phyloP scores from a whole-genome alignment of 1,140 invertebrate genomes.

The Diorhabda carinulata region DNA sequence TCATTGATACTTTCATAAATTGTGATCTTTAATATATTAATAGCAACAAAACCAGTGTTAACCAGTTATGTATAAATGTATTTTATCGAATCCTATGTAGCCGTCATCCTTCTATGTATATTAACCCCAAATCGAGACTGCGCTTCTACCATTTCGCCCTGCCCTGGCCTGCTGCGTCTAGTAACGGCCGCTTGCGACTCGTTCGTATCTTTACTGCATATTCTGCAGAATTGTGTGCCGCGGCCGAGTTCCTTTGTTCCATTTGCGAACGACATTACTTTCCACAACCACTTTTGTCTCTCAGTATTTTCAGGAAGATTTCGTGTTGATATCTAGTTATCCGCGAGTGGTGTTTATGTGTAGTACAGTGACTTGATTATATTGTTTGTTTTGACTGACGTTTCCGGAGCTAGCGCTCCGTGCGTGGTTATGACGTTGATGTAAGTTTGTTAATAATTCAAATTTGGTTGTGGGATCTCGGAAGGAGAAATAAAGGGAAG shows the following conservation, averaged over 20 bases:
- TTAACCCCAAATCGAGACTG: slow-evolving; percentile 5
- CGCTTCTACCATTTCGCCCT: slow-evolving; percentile 11
- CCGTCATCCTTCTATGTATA: no score
- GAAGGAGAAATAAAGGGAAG: neutral
- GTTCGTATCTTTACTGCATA: slow-evolving; percentile 13
- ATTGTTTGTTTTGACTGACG: slow-evolving; percentile 2
- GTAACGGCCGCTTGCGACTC: slow-evolving; percentile 6
- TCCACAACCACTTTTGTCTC: neutral
- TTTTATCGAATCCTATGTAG: no score
- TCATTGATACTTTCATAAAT: no score
- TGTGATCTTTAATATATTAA: no score
- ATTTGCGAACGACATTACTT: neutral
- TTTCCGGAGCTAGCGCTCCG: neutral
- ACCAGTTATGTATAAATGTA: no score
- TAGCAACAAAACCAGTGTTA: no score
- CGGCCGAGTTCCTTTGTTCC: slow-evolving; percentile 5
- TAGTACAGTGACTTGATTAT: neutral
- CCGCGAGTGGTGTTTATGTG: neutral
- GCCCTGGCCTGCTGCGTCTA: slow-evolving; percentile 15
- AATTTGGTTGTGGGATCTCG: neutral
- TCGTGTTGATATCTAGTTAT: neutral
- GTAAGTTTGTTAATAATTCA: slow-evolving; percentile 1
- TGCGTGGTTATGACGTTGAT: neutral
- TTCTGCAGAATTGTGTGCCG: slow-evolving; percentile 14
- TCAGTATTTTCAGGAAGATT: neutral